phyloP scores from a whole-genome alignment of 2,113 vertebrate genomes.

The Salvelinus fontinalis region DNA sequence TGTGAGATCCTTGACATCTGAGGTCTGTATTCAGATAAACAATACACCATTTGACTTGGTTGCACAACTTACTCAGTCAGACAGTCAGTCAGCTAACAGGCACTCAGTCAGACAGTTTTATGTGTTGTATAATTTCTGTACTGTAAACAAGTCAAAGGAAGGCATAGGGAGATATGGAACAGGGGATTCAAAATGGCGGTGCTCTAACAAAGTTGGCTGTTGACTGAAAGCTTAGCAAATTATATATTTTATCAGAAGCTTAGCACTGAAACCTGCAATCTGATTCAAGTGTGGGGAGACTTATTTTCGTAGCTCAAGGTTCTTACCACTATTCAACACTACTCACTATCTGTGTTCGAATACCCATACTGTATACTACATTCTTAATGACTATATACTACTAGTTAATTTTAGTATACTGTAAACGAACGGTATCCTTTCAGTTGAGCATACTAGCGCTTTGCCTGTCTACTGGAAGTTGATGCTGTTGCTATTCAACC shows the following conservation, averaged over 20 bases:
- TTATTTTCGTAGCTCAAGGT: background rate
- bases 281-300: background rate
- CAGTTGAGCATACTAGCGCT: too few relatives aligned
- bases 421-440: too few relatives aligned
- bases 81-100: background rate
- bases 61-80: background rate
- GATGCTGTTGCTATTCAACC: too few relatives aligned
- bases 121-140: constrained; percentile 1
- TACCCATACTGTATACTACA: too few relatives aligned
- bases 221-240: too few relatives aligned
- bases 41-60: constrained; percentile 6
- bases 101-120: background rate
- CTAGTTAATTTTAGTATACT: too few relatives aligned
- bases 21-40: background rate
- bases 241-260: too few relatives aligned
- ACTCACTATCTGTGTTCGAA: background rate
- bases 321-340: background rate
- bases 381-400: too few relatives aligned
- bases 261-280: too few relatives aligned
- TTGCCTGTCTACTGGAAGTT: too few relatives aligned
- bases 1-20: constrained; percentile 1
- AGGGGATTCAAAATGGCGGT: background rate
- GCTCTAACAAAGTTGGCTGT: too few relatives aligned
- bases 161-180: background rate
- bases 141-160: background rate